Base-by-base conservation (phyloP, 2,113 vertebrate genomes). In the Numenius arquata region DNA sequence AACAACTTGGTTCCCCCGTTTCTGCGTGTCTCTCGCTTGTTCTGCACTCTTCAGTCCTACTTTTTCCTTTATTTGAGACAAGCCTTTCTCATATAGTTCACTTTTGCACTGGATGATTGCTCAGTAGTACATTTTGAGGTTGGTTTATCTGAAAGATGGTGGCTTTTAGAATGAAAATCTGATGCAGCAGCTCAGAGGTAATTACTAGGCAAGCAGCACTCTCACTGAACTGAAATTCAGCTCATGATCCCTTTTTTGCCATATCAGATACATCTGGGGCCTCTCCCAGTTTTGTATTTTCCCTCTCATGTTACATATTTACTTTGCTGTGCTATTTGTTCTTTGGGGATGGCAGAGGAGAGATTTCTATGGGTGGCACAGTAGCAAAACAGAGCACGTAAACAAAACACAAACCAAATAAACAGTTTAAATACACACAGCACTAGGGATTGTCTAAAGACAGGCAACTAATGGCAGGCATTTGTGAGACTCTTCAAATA, bases 21-120 rank as follows among this genome's bases (percentile, higher is more conserved):
- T 36, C 82, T 71, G 19, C 2, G 0, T 1, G 0, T n/a, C 34
- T 43, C 65, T 52, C 0, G 0, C n/a, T 48, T 10, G 9, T 11
- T 78, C 22, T 47, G 40, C 9, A 16, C 14, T 0, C 30, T 48
- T 34, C 23, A 20, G 36, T 9, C 32, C 40, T 29, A 15, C 23
- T n/a, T 26, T 23, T 36, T 30, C 4, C 0, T 29, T 62, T n/a
- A 6, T 12, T 23, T 53, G 50, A 40, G 43, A 32, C 6, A 32
- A 70, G 23, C 2, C 61, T 70, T 56, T 48, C 53, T 81, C 32
- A 3, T 3, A 4, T 0, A 5, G 11, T 10, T 65, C 22, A 2
- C 36, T 70, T 80, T 15, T 29, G 30, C 36, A 20, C 6, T 47
- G 25, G 15, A 2, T 12, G 50, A 27, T n/a, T 67, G 8, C n/a